Percentiles rank a stretch among this genome's conserved stretches.
Evolutionary conservation across 2,113 vertebrate species (phyloP).

Genomic region (Eubucco bourcierii): DNA sequence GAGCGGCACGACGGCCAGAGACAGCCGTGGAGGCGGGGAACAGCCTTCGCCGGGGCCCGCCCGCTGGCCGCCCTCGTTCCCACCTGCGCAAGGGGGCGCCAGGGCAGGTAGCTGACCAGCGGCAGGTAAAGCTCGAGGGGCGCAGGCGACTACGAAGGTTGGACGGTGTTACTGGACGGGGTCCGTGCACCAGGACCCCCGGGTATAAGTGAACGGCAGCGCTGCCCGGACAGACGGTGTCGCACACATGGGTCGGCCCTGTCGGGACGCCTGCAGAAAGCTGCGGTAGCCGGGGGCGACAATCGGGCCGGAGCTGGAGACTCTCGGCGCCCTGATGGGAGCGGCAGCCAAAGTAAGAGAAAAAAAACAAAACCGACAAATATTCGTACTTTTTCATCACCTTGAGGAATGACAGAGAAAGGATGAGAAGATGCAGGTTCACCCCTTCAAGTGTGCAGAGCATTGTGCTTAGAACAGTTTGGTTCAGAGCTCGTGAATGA

Average conservation of each 20-base stretch:
- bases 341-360: rapidly evolving
- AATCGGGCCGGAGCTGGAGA: rapidly evolving
- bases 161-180: background rate
- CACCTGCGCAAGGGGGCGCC: no score
- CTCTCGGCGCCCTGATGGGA: rapidly evolving
- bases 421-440: background rate
- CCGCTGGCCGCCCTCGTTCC: no score
- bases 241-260: rapidly evolving
- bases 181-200: rapidly evolving
- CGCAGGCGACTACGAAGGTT: no score
- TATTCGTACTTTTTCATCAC: background rate
- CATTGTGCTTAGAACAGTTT: rapidly evolving
- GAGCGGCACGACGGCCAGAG: no score
- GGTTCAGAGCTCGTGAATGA: background rate
- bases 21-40: no score
- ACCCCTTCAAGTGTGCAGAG: background rate
- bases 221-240: no score
- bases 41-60: no score
- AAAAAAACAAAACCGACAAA: no score
- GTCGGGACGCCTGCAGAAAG: background rate
- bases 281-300: rapidly evolving
- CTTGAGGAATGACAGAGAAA: background rate
- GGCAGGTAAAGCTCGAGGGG: background rate
- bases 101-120: background rate
- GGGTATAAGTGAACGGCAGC: background rate